Conservation (phyloP, 2,113 vertebrate species). For the Pampusana beccarii region DNA sequence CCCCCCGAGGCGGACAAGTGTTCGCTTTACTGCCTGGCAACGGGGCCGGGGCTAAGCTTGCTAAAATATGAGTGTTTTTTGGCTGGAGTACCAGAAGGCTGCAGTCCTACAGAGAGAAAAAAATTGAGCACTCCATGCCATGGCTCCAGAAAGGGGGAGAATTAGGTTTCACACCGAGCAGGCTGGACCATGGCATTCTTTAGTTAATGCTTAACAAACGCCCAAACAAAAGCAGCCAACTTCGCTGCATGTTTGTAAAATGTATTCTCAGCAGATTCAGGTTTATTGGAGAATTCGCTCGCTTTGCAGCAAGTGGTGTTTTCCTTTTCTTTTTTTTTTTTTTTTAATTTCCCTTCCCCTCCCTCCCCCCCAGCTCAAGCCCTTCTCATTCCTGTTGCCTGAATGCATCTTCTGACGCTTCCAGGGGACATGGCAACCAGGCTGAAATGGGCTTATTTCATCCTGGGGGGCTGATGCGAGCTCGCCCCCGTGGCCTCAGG, state of each 20-base stretch:
- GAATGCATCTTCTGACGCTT: conserved; percentile 61
- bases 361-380: conserved; percentile 31
- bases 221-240: conserved; percentile 83
- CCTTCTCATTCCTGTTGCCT: conserved; percentile 70
- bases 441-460: conserved; percentile 45
- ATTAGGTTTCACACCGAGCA: conserved; percentile 86
- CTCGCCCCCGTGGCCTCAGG: fast-evolving
- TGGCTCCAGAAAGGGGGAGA: conserved; percentile 87
- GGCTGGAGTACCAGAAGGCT: conserved; percentile 80
- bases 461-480: not conserved
- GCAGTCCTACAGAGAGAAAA: conserved; percentile 85
- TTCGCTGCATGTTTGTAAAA: conserved; percentile 82
- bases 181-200: conserved; percentile 86
- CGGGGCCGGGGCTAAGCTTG: conserved; percentile 80
- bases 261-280: conserved; percentile 84
- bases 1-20: conserved; percentile 75
- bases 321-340: conserved; percentile 45
- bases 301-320: conserved; percentile 57
- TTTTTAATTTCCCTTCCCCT: conserved; percentile 60
- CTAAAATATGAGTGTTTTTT: conserved; percentile 87
- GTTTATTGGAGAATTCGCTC: conserved; percentile 74
- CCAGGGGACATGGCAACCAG: conserved; percentile 62
- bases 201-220: conserved; percentile 88
- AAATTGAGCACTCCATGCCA: conserved; percentile 86
- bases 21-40: conserved; percentile 85